phyloP scores from a whole-genome alignment of 2,797 vertebrate species.

The Parambassis ranga region DNA sequence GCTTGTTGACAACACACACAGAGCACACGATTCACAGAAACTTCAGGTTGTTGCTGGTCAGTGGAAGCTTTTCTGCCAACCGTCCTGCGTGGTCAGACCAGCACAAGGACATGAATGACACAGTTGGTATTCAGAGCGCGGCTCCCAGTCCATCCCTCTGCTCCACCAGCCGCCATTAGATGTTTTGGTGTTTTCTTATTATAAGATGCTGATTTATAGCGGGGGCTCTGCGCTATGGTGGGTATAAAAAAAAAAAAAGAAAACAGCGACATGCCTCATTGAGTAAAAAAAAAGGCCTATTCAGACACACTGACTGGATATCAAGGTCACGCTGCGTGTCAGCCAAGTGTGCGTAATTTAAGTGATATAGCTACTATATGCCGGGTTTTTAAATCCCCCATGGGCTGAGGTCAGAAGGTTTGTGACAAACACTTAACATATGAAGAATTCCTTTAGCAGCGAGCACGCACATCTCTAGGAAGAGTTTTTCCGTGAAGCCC shows the following conservation, averaged over 20 bases:
- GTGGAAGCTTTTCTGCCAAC: conserved; percentile 15
- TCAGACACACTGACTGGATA: neutral
- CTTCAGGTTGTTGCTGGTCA: no score
- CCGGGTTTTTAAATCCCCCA: conserved; percentile 8
- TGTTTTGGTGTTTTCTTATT: neutral
- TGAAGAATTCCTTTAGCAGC: conserved; percentile 13
- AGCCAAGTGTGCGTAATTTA: conserved; percentile 6
- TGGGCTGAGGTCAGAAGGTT: conserved; percentile 19
- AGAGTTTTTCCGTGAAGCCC: conserved; percentile 2
- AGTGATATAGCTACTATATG: neutral
- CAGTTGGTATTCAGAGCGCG: conserved; percentile 53
- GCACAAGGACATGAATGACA: conserved; percentile 49
- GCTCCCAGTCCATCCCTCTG: conserved; percentile 2
- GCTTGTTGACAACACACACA: no score
- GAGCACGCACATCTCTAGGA: neutral
- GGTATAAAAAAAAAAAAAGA: neutral
- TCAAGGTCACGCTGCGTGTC: conserved; percentile 31
- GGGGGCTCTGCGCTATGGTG: neutral
- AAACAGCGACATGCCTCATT: conserved; percentile 1
- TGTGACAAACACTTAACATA: conserved; percentile 20
- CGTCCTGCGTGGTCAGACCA: conserved; percentile 22
- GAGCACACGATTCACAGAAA: no score
- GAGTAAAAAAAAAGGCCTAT: conserved; percentile 15
- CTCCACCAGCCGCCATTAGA: conserved; percentile 11
- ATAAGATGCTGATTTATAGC: neutral